A percentile compares a stretch with the other conserved stretches of the same genome.
Evolutionary conservation across 37 sponge, comb jelly and placozoan genomes (phyloP).

Genomic region (Theonella swinhoei): DNA sequence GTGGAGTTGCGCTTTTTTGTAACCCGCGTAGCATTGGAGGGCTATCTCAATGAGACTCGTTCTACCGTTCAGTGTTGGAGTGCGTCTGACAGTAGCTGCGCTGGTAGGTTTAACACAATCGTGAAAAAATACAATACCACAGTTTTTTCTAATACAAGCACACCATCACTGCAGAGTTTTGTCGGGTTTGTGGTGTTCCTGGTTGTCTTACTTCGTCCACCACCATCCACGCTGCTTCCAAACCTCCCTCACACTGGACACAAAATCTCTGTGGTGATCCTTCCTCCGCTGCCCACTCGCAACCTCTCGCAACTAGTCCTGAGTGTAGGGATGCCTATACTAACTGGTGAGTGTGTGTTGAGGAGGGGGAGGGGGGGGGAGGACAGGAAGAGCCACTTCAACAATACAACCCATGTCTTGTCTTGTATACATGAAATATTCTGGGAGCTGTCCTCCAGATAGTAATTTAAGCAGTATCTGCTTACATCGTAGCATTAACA

Average conservation of each 20-base stretch:
- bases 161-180: background rate
- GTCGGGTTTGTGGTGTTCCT: slow-evolving; percentile 6
- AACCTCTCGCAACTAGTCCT: background rate
- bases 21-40: too few relatives aligned
- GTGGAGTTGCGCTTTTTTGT: too few relatives aligned
- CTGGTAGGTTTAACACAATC: background rate
- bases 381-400: background rate
- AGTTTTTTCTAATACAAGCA: background rate
- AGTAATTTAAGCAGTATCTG: too few relatives aligned
- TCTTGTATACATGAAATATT: too few relatives aligned
- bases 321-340: background rate
- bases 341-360: background rate
- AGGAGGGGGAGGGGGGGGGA: too few relatives aligned
- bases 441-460: too few relatives aligned
- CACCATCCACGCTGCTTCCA: background rate
- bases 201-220: background rate
- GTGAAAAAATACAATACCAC: background rate
- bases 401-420: background rate
- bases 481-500: too few relatives aligned
- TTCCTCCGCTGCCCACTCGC: background rate
- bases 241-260: background rate
- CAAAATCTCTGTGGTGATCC: background rate
- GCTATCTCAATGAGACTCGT: background rate
- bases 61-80: background rate
- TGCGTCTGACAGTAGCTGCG: background rate